These are phyloP conservation scores for Tetrapedia diversipes DNA, from an alignment of 2,888 invertebrate species.

Conservation along the genomic window DNA sequence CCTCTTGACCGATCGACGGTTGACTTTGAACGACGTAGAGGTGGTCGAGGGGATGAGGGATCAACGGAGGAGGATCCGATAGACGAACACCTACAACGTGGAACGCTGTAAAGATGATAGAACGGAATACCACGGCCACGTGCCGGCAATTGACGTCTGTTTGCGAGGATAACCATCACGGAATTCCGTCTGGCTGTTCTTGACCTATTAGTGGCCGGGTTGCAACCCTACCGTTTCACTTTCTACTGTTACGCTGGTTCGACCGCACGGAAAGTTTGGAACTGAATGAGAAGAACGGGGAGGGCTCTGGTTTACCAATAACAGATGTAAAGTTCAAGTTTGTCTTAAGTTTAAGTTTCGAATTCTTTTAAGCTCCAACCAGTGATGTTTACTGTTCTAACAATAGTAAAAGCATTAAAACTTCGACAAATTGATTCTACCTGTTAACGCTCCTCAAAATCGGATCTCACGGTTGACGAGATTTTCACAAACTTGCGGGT, in stretches of 20 bases:
- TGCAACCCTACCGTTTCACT: conserved; percentile 2
- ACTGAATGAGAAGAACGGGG: not conserved
- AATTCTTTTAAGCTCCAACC: no score
- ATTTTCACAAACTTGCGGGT: no score
- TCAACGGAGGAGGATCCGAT: not conserved
- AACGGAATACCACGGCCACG: conserved; percentile 8
- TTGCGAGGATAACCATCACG: not conserved
- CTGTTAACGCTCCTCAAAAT: no score
- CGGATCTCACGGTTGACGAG: no score
- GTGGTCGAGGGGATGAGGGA: not conserved
- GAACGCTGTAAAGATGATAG: conserved; percentile 42
- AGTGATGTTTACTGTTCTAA: no score
- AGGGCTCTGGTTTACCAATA: no score
- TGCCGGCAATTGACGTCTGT: not conserved
- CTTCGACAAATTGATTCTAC: no score
- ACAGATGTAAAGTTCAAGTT: no score
- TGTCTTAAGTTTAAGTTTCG: no score
- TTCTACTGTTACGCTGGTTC: not conserved
- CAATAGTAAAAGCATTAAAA: no score
- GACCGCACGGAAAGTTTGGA: not conserved
- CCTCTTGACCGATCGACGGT: conserved; percentile 3
- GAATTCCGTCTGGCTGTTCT: conserved; percentile 22
- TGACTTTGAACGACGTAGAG: conserved; percentile 9
- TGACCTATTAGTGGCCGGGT: conserved; percentile 13
- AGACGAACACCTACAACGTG: conserved; percentile 1